Percentiles rank a stretch among this genome's conserved stretches.
Evolutionary conservation across 2,888 invertebrate species (phyloP).

Genomic region (Onthophagus sagittarius): DNA sequence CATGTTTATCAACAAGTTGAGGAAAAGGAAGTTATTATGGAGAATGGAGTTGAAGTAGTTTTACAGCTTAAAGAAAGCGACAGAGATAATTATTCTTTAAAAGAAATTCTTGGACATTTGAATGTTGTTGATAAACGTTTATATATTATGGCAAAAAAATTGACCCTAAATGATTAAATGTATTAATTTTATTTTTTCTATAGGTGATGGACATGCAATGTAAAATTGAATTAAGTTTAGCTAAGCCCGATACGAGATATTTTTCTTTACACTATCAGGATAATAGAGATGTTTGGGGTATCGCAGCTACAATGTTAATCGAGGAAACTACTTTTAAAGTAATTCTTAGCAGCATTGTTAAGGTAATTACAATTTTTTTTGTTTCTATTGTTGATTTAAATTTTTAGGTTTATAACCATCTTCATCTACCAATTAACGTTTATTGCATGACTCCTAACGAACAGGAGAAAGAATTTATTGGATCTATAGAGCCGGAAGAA

Average conservation of each 20-base stretch:
- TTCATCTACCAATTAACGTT: constrained; percentile 72
- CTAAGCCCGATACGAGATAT: constrained; percentile 83
- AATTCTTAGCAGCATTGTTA: constrained; percentile 80
- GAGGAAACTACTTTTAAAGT: constrained; percentile 82
- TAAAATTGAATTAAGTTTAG: constrained; percentile 69
- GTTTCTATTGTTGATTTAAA: neutral
- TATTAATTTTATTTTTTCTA: too few species aligned
- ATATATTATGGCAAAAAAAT: neutral
- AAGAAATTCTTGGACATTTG: neutral
- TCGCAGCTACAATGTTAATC: constrained; percentile 81
- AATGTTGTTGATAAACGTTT: neutral
- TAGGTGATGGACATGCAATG: constrained; percentile 64
- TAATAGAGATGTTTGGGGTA: constrained; percentile 72
- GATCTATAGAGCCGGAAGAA: constrained; percentile 66
- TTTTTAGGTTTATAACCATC: constrained; percentile 74
- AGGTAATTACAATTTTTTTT: constrained; percentile 53
- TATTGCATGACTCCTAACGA: constrained; percentile 75
- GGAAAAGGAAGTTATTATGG: constrained; percentile 58
- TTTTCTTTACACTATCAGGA: constrained; percentile 64
- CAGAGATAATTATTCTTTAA: constrained; percentile 13
- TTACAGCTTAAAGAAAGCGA: constrained; percentile 51
- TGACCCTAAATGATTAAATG: too few species aligned
- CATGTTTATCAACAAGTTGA: constrained; percentile 49
- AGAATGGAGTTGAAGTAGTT: constrained; percentile 61
- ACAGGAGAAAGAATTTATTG: constrained; percentile 69